Percentiles rank a stretch among this genome's conserved stretches.
These are phyloP conservation scores for Stratiomys singularior DNA, from an alignment of 2,888 invertebrate genomes.

Conservation along the genomic window DNA sequence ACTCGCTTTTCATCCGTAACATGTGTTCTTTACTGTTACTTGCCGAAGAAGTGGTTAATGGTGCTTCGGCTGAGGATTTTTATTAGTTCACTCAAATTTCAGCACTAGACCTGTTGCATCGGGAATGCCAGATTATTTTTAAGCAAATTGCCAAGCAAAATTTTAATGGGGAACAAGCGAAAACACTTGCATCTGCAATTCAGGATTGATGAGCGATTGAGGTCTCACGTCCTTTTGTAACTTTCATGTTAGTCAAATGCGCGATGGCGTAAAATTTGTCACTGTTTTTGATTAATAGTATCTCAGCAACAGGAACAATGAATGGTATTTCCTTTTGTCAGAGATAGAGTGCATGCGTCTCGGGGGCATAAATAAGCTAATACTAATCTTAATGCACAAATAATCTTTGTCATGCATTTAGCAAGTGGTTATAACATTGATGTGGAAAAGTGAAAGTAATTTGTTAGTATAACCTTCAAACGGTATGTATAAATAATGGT, in stretches of 20 bases:
- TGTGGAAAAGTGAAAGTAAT: constrained; percentile 8
- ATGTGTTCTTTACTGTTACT: no score
- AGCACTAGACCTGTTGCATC: no score
- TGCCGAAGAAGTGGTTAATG: background rate
- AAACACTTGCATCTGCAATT: background rate
- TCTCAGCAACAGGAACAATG: background rate
- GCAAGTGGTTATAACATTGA: background rate
- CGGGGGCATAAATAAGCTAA: background rate
- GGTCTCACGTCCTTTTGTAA: no score
- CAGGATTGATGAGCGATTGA: no score
- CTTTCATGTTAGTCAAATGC: no score
- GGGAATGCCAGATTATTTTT: no score
- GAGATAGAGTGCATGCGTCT: background rate
- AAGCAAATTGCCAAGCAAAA: no score
- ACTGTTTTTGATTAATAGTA: background rate
- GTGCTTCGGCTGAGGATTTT: no score
- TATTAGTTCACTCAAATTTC: no score
- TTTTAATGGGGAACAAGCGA: background rate
- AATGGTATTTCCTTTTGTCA: background rate
- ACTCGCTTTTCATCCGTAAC: background rate
- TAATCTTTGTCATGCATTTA: background rate
- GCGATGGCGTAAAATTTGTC: background rate
- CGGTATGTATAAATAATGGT: background rate
- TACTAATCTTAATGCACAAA: background rate
- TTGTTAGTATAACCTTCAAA: constrained; percentile 4